Conservation (phyloP, 2,888 invertebrate species). For the Reticulitermes lucifugus region DNA sequence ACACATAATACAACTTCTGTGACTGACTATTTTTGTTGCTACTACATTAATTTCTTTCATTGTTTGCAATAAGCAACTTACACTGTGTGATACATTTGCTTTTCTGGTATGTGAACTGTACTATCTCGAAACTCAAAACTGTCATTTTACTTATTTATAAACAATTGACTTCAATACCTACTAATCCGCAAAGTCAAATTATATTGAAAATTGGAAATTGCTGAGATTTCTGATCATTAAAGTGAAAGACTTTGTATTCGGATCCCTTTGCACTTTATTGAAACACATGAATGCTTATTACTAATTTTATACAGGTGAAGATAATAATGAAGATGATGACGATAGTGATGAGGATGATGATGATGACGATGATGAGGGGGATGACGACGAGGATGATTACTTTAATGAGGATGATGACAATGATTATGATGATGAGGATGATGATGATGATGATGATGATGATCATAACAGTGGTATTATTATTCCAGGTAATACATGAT, state of each 20-base stretch:
- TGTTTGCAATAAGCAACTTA: background rate
- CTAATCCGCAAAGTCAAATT: background rate
- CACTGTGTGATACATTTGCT: background rate
- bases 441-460: conserved; percentile 66
- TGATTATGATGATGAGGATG: conserved; percentile 64
- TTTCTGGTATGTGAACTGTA: background rate
- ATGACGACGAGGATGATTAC: conserved; percentile 58
- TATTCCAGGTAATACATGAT: conserved; percentile 46
- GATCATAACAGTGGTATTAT: conserved; percentile 54
- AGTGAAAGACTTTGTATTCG: no score
- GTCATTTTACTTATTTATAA: no score
- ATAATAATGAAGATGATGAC: conserved; percentile 65
- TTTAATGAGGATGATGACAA: conserved; percentile 57
- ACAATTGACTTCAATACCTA: background rate
- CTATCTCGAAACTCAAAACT: no score
- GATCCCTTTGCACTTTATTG: background rate
- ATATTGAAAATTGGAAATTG: no score
- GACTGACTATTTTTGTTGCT: conserved; percentile 2
- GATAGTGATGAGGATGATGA: conserved; percentile 68
- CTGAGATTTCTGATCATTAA: no score
- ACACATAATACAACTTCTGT: conserved; percentile 28
- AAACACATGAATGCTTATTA: conserved; percentile 53
- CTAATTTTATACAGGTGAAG: conserved; percentile 62
- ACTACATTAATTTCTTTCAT: background rate
- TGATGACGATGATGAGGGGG: conserved; percentile 64